Conservation (phyloP, 2,797 vertebrate genomes). For the Scomberomorus guttatus region DNA sequence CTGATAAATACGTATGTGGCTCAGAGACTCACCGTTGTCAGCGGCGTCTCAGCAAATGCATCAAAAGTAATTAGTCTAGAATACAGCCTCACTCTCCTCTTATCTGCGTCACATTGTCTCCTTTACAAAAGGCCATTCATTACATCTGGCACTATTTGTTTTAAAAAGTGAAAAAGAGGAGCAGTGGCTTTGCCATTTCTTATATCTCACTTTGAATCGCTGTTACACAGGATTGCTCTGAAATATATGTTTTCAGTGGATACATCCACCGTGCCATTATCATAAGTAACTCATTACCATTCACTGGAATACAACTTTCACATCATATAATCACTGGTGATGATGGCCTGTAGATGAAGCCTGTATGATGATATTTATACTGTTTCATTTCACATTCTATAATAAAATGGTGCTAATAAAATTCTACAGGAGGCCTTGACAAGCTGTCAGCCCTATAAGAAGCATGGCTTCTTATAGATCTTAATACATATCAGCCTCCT, state of each 20-base stretch:
- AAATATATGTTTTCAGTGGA: slow-evolving; percentile 48
- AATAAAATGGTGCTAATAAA: slow-evolving; percentile 35
- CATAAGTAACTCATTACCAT: slow-evolving; percentile 25
- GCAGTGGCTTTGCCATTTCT: slow-evolving; percentile 29
- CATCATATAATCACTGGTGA: background rate
- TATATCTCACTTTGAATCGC: slow-evolving; percentile 44
- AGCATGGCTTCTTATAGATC: slow-evolving; percentile 30
- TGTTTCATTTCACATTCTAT: slow-evolving; percentile 17
- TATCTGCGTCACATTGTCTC: slow-evolving; percentile 79
- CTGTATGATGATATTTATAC: background rate
- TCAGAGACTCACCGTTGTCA: slow-evolving; percentile 78
- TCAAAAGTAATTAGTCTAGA: slow-evolving; percentile 84
- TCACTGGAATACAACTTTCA: background rate
- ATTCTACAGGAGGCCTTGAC: slow-evolving; percentile 28
- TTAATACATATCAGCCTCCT: slow-evolving; percentile 44
- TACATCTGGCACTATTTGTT: slow-evolving; percentile 70
- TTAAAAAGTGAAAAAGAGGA: slow-evolving; percentile 42
- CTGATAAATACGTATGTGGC: slow-evolving; percentile 85
- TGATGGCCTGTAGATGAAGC: background rate
- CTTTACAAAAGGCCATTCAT: slow-evolving; percentile 69
- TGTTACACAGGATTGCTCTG: slow-evolving; percentile 24
- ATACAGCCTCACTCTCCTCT: slow-evolving; percentile 72
- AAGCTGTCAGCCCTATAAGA: slow-evolving; percentile 40
- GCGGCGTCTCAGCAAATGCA: slow-evolving; percentile 76
- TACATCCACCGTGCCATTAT: slow-evolving; percentile 36